These are phyloP conservation scores for Sebastes hubbsi DNA, from an alignment of 2,797 vertebrate genomes.

Conservation along the genomic window DNA sequence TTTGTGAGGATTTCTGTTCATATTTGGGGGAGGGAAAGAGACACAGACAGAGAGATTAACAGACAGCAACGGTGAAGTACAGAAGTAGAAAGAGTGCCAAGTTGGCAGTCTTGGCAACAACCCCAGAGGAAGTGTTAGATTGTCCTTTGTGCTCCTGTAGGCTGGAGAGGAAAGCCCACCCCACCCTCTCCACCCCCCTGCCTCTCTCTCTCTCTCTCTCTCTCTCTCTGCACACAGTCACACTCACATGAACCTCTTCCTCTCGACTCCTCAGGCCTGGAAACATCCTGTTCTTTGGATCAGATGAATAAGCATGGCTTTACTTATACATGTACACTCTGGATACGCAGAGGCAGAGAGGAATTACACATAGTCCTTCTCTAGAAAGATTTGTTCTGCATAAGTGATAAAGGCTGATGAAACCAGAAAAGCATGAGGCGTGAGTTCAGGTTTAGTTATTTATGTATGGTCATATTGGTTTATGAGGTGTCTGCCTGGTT, in stretches of 20 bases:
- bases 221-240: conserved; percentile 44
- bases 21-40: conserved; percentile 13
- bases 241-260: conserved; percentile 74
- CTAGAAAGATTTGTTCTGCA: conserved; percentile 21
- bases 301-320: conserved; percentile 71
- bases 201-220: background rate
- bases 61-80: conserved; percentile 65
- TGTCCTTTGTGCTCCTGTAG: conserved; percentile 85
- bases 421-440: background rate
- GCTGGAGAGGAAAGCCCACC: conserved; percentile 80
- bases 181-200: conserved; percentile 32
- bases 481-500: background rate
- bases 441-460: conserved; percentile 12
- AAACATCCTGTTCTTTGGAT: conserved; percentile 83
- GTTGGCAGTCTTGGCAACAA: conserved; percentile 84
- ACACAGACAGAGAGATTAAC: conserved; percentile 42
- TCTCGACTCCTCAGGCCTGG: conserved; percentile 71
- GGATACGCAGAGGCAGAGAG: conserved; percentile 23
- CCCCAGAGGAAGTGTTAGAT: conserved; percentile 85
- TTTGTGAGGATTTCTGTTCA: conserved; percentile 17
- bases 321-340: conserved; percentile 49
- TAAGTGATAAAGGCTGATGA: conserved; percentile 20
- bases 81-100: conserved; percentile 78
- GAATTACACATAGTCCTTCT: conserved; percentile 1
- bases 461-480: background rate